Percentiles rank a stretch among this genome's conserved stretches.
Conservation (phyloP, 2,888 invertebrate species). For the Diarsia dahlii region DNA sequence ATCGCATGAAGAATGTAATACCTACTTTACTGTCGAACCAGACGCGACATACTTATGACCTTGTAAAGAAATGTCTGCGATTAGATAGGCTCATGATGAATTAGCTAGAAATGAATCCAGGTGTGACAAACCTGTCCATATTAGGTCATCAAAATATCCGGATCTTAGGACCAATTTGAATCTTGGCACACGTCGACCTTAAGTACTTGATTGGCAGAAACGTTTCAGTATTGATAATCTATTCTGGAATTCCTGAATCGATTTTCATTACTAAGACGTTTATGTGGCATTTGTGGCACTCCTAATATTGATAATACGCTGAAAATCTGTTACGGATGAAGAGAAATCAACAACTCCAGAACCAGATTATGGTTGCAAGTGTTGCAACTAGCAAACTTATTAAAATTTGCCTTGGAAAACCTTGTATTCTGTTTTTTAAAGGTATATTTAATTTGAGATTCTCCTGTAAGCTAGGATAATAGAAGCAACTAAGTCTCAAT, state of each 20-base stretch:
- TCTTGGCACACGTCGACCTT: not conserved
- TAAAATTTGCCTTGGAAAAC: not conserved
- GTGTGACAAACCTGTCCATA: not conserved
- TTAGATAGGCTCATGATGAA: slow-evolving; percentile 31
- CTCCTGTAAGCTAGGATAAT: too few relatives aligned
- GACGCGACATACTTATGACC: slow-evolving; percentile 13
- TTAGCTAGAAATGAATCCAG: slow-evolving; percentile 12
- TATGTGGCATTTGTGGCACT: too few relatives aligned
- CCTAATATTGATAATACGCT: not conserved
- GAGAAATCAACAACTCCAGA: not conserved
- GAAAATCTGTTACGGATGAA: not conserved
- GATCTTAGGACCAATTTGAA: not conserved
- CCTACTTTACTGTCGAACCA: slow-evolving; percentile 20
- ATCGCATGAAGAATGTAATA: slow-evolving; percentile 37
- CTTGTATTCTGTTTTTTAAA: not conserved
- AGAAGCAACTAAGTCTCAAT: too few relatives aligned
- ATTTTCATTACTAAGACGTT: too few relatives aligned
- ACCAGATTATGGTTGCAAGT: not conserved
- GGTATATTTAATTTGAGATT: not conserved
- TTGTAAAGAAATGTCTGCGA: slow-evolving; percentile 36
- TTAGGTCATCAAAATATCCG: not conserved
- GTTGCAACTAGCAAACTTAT: too few relatives aligned
- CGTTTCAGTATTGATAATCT: not conserved
- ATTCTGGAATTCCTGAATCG: not conserved
- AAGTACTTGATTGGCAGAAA: not conserved